Evolutionary conservation across 2,797 vertebrate species (phyloP), one percentile per base, ranked within the genome.

Genomic region (Ctenosaura bakeri): DNA sequence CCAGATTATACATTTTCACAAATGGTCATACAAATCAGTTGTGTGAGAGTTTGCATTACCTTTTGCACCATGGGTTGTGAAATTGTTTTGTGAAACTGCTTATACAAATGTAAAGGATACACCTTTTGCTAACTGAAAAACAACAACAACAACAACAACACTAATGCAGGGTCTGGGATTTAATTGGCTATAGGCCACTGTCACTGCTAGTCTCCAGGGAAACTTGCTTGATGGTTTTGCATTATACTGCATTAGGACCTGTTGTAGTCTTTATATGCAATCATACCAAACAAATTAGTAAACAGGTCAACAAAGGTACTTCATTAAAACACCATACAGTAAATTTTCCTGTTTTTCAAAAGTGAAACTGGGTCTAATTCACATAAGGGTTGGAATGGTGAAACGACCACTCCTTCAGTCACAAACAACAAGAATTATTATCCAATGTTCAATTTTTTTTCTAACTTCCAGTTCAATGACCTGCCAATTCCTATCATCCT

Each of bases 351-450:
- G n/a, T 32, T 38, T 46, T 89, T 89, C 56, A 62, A 74, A 82
- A 88, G 16, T 46, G 10, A 83, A 83, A 24, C 71, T 82, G 35
- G 35, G 2, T 35, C 29, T 46, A 87, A 62, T 42, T 32, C 54
- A 77, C 42, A 26, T 29, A 86, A 59, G 13, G 50, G 69, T 46
- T 35, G 50, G 69, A 20, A 35, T 73, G 66, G 84, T 3, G 18
- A 88, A 92, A 91, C 29, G 52, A 50, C 1, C 14, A 32, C 56
- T 90, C 85, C 73, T 54, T 89, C n/a, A 64, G 79, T 85, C 86
- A 85, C 92, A 92, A 94, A 94, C 93, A 95, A 69, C 26, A 50
- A 91, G 87, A 32, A 74, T 84, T 69, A 76, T 83, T 18, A 93
- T 4, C 64, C 22, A 85, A 59, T 74, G 93, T 80, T 46, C 88